Evolutionary conservation across 2,113 vertebrate genomes (phyloP), one percentile per base, ranked within the genome.

Genomic region (Nesospiza acunhae): DNA sequence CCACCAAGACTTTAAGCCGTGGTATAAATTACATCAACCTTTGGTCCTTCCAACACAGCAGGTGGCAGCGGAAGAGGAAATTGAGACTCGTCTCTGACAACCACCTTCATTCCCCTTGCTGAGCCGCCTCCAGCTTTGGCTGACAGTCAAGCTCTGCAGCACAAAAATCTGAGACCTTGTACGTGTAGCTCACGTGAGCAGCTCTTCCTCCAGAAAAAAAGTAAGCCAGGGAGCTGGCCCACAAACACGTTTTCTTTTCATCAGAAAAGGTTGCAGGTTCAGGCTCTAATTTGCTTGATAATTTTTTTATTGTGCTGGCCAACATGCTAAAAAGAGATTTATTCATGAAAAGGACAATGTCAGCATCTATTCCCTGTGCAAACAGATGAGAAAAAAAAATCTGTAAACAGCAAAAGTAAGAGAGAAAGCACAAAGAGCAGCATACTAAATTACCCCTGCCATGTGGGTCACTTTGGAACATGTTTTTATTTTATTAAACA

Each of bases 401-500:
- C 75, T 85, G 44, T 87, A 72, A 72, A 83, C 84, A 76, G 70
- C 68, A 59, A 84, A 91, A 96, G 69, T 68, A 31, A 85, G 66
- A 87, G 18, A 92, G 96, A 94, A 91, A 95, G 91, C 84, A 76
- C 46, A 53, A 77, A 96, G 93, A 97, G 76, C 76, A 89, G 97
- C 93, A 83, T 81, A 91, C 89, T 58, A 90, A 97, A 96, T 97
- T 94, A 92, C 39, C 79, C 78, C 72, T 72, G 89, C 94, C 97
- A 94, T 42, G 85, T 75, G 92, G 96, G 96, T 97, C 96, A 97
- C 47, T 93, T 95, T 89, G 87, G 91, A 96, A 81, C 91, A 92
- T 52, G 59, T 94, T 97, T 96, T 89, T 93, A 89, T 97, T 92
- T 94, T 74, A 96, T 97, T 93, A 95, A 89, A 87, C 20, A 93